These are phyloP conservation scores for Meiosimyza decipiens DNA, from an alignment of 2,888 invertebrate species.

Conservation along the genomic window DNA sequence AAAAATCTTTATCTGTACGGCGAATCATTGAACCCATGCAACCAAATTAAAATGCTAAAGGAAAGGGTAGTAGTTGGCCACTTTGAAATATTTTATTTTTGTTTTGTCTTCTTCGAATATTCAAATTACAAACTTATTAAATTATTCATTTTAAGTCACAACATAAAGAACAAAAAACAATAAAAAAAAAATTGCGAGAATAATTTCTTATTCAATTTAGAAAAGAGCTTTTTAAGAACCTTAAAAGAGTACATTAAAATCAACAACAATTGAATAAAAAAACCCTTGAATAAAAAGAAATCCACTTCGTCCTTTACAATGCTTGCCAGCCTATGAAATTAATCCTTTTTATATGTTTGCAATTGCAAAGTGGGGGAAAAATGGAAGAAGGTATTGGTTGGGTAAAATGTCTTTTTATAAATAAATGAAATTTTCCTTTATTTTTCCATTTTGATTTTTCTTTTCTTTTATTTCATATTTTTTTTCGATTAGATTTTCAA, in stretches of 20 bases:
- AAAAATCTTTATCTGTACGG: no score
- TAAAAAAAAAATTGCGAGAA: not conserved
- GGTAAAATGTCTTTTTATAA: conserved; percentile 4
- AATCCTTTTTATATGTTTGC: conserved; percentile 22
- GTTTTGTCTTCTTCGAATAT: not conserved
- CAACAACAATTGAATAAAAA: no score
- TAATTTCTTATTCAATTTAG: conserved; percentile 17
- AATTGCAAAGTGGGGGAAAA: not conserved
- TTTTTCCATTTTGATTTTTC: conserved; percentile 14
- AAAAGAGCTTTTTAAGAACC: not conserved
- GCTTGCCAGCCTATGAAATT: not conserved
- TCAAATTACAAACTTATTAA: not conserved
- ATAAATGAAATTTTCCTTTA: conserved; percentile 21
- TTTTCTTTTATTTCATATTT: no score
- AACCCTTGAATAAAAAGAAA: not conserved
- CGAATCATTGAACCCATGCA: no score
- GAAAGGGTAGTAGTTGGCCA: no score
- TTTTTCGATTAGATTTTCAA: conserved; percentile 2
- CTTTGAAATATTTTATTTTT: not conserved
- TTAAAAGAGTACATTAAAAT: no score
- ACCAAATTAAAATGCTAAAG: no score
- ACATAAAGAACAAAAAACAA: no score
- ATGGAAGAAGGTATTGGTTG: no score
- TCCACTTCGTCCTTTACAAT: not conserved
- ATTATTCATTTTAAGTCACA: not conserved